Evolutionary conservation across 2,113 vertebrate genomes (phyloP).

Genomic region (Potamarius usumacintae): DNA sequence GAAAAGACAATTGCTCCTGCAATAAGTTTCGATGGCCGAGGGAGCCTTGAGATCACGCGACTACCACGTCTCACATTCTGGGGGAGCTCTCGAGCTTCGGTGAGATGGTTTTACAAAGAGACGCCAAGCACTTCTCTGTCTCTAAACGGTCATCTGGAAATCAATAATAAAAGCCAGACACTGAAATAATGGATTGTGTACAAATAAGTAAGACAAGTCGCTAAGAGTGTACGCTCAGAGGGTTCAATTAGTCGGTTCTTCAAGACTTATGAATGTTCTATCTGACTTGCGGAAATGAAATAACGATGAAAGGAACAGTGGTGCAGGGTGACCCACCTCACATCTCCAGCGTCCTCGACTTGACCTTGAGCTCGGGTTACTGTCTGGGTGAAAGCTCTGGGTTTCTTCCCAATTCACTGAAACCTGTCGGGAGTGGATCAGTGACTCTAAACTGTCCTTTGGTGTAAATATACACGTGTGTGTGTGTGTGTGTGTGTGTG

Average conservation of each 20-base stretch:
- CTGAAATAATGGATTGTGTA: constrained; percentile 51
- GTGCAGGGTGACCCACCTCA: neutral
- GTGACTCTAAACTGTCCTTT: too few species aligned
- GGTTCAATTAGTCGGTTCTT: neutral
- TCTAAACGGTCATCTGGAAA: constrained; percentile 52
- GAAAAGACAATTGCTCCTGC: constrained; percentile 44
- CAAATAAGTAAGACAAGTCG: constrained; percentile 35
- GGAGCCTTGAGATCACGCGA: neutral
- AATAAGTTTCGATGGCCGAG: constrained; percentile 37
- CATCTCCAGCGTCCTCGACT: neutral
- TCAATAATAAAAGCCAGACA: constrained; percentile 52
- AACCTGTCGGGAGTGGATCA: too few species aligned
- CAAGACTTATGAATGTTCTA: neutral
- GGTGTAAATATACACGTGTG: neutral
- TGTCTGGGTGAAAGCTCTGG: neutral
- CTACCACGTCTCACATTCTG: neutral
- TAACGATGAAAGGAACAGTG: neutral
- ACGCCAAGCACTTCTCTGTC: constrained; percentile 29
- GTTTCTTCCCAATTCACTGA: neutral
- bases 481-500: neutral
- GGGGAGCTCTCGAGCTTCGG: constrained; percentile 48
- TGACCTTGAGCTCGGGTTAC: neutral
- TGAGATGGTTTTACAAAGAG: neutral
- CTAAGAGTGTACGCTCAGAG: neutral
- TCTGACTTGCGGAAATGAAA: neutral